phyloP scores from a whole-genome alignment of 2,888 invertebrate species.

The Epinotia bilunana region DNA sequence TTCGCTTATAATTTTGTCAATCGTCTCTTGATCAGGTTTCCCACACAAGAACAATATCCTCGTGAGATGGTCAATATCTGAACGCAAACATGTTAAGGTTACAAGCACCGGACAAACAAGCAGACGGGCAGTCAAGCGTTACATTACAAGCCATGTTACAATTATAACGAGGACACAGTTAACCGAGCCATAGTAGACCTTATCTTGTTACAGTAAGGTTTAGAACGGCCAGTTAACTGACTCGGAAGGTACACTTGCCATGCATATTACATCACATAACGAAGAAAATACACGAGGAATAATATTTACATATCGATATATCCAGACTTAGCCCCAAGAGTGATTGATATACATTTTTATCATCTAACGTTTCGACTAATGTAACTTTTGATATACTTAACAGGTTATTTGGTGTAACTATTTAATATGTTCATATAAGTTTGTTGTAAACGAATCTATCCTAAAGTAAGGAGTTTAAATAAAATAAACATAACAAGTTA shows the following conservation, averaged over 20 bases:
- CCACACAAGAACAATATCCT: slow-evolving; percentile 95
- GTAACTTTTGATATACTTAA: neutral
- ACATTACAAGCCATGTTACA: slow-evolving; percentile 49
- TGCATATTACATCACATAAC: neutral
- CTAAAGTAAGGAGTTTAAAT: no score
- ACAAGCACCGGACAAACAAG: slow-evolving; percentile 81
- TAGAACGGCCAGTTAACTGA: neutral
- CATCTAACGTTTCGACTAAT: neutral
- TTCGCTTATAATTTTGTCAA: slow-evolving; percentile 94
- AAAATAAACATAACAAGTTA: no score
- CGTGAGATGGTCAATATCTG: slow-evolving; percentile 96
- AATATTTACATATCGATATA: neutral
- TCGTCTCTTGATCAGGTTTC: slow-evolving; percentile 91
- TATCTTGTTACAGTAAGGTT: neutral
- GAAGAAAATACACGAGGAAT: no score
- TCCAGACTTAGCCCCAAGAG: neutral
- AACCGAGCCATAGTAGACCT: neutral
- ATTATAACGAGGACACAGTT: neutral
- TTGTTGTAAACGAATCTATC: no score
- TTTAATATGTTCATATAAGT: neutral
- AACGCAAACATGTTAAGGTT: slow-evolving; percentile 81
- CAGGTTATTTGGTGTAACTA: neutral
- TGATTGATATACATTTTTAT: neutral
- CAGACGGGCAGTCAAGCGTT: slow-evolving; percentile 58
- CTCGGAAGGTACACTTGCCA: neutral